A percentile compares a stretch with the other conserved stretches of the same genome.
Evolutionary conservation across 2,888 invertebrate species (phyloP).

Genomic region (Coleophora deauratella): DNA sequence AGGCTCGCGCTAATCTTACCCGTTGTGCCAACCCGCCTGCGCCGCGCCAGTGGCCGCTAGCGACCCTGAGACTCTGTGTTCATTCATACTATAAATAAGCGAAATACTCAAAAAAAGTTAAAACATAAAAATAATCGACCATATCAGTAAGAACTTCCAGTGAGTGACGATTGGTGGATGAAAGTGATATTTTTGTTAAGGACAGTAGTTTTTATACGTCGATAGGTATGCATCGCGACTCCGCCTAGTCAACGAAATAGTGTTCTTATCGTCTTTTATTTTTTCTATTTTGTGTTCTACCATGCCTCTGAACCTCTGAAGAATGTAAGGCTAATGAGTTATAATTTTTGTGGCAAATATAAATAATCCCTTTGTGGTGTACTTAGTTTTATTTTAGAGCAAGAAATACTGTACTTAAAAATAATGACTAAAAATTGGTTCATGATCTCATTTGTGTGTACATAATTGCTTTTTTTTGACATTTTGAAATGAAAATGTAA

Average conservation of each 20-base stretch:
- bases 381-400: slow-evolving; percentile 10
- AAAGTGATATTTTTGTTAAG: slow-evolving; percentile 57
- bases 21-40: neutral
- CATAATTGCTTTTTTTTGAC: no score
- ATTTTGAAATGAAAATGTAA: no score
- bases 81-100: slow-evolving; percentile 33
- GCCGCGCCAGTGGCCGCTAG: slow-evolving; percentile 9
- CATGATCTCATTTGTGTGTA: slow-evolving; percentile 54
- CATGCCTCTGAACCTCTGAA: no score
- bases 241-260: slow-evolving; percentile 66
- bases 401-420: slow-evolving; percentile 39
- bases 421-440: slow-evolving; percentile 52
- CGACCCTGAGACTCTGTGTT: slow-evolving; percentile 40
- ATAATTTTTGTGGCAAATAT: no score
- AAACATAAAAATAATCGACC: slow-evolving; percentile 20
- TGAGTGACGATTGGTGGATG: slow-evolving; percentile 43
- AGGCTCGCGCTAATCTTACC: slow-evolving; percentile 15
- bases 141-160: slow-evolving; percentile 43
- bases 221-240: slow-evolving; percentile 33
- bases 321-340: no score
- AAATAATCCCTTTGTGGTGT: neutral
- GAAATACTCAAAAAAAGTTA: slow-evolving; percentile 53
- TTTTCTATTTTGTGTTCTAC: no score
- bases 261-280: slow-evolving; percentile 21
- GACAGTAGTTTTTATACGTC: slow-evolving; percentile 24